Conservation (phyloP, 2,113 vertebrate species). For the Nerophis ophidion region DNA sequence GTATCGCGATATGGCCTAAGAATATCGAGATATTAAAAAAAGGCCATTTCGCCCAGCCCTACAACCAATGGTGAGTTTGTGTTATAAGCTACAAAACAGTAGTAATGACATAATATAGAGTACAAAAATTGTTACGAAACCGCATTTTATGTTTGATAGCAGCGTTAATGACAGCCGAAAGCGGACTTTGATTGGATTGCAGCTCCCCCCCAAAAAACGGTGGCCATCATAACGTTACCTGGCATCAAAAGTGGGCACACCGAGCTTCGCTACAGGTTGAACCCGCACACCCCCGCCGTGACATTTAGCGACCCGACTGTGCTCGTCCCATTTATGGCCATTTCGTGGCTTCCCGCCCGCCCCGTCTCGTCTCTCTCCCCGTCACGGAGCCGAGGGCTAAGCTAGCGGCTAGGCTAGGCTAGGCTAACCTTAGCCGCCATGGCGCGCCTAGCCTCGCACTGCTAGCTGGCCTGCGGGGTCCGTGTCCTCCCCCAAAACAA, state of each 20-base stretch:
- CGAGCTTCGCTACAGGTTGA: background rate
- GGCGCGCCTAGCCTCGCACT: constrained; percentile 20
- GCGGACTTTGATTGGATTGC: constrained; percentile 56
- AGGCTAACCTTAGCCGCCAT: constrained; percentile 14
- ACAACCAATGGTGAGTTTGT: too few species aligned
- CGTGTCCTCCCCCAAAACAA: background rate
- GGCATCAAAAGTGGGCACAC: background rate
- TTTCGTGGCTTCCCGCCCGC: background rate
- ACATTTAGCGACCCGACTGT: background rate
- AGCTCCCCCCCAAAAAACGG: constrained; percentile 44
- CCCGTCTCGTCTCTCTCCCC: background rate
- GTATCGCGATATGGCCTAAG: too few species aligned
- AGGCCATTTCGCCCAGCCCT: too few species aligned
- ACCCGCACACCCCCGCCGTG: background rate
- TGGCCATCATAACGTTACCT: constrained; percentile 42
- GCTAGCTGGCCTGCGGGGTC: constrained; percentile 22
- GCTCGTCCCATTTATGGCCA: too few species aligned
- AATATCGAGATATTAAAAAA: too few species aligned
- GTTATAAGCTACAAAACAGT: background rate
- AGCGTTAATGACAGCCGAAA: background rate
- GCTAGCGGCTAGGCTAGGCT: constrained; percentile 43
- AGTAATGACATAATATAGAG: background rate
- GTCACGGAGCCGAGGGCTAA: constrained; percentile 2
- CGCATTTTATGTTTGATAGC: background rate
- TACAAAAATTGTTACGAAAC: too few species aligned